These are phyloP conservation scores for Siniperca undulata DNA, from an alignment of 2,797 vertebrate genomes.

Conservation along the genomic window DNA sequence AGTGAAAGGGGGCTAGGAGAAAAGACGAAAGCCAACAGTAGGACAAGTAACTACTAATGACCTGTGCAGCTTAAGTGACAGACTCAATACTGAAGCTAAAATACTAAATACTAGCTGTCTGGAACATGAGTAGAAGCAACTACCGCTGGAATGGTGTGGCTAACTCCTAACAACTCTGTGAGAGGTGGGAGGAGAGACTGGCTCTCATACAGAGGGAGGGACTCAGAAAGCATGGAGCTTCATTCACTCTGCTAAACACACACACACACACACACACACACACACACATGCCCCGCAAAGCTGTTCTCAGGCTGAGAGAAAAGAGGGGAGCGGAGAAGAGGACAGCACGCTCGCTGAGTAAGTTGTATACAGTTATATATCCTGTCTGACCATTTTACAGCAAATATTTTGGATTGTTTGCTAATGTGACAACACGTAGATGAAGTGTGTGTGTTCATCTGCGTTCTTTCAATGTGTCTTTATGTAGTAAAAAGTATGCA, in stretches of 20 bases:
- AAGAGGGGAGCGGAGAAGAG: conserved; percentile 64
- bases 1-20: conserved; percentile 44
- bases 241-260: conserved; percentile 76
- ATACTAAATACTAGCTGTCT: conserved; percentile 31
- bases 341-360: conserved; percentile 65
- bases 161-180: conserved; percentile 56
- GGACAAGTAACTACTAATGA: neutral
- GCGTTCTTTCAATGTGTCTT: conserved; percentile 10
- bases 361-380: conserved; percentile 56
- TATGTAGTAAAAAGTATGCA: neutral
- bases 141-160: conserved; percentile 49
- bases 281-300: conserved; percentile 52
- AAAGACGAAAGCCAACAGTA: conserved; percentile 7
- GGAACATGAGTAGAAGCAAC: conserved; percentile 33
- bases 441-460: neutral
- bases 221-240: conserved; percentile 79
- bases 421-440: neutral
- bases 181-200: conserved; percentile 80
- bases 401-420: neutral
- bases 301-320: conserved; percentile 71
- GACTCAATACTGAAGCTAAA: conserved; percentile 4
- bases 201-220: conserved; percentile 75
- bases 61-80: neutral
- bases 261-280: conserved; percentile 60
- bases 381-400: conserved; percentile 18